Evolutionary conservation across 2,797 vertebrate genomes (phyloP).

Genomic region (Malurus leucopterus): DNA sequence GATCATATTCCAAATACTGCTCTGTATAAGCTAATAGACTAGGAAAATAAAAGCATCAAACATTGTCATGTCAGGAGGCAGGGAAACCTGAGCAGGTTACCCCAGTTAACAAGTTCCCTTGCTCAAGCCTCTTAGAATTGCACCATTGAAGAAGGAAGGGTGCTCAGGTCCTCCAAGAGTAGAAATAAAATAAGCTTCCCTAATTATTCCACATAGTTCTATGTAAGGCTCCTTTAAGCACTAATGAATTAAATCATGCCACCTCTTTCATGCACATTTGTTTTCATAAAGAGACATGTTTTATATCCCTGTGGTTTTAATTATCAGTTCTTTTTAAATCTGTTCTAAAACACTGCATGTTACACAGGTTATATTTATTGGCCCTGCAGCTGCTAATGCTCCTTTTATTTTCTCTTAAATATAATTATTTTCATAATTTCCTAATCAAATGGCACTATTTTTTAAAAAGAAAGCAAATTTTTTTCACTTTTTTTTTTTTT

Average conservation of each 20-base stretch:
- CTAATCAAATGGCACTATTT: background rate
- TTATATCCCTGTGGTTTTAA: background rate
- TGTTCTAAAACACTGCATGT: background rate
- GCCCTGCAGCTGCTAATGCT: background rate
- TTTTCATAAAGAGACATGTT: background rate
- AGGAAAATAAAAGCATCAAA: conserved; percentile 39
- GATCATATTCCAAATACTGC: conserved; percentile 96
- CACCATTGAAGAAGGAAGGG: background rate
- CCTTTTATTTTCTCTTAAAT: background rate
- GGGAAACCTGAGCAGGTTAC: background rate
- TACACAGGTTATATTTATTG: background rate
- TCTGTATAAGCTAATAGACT: conserved; percentile 92
- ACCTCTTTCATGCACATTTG: background rate
- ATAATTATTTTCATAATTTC: background rate
- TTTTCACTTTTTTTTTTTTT: background rate
- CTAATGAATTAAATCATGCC: background rate
- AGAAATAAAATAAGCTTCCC: background rate
- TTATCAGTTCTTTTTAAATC: background rate
- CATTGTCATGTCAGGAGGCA: background rate
- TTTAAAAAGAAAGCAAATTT: rapidly evolving
- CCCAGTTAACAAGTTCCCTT: background rate
- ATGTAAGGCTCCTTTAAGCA: background rate
- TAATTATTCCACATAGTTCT: background rate
- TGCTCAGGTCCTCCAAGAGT: background rate
- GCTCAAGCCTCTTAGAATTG: background rate